A percentile compares a stretch with the other conserved stretches of the same genome.
Conservation (phyloP, 1,140 invertebrate species). For the Papilio xuthus region DNA sequence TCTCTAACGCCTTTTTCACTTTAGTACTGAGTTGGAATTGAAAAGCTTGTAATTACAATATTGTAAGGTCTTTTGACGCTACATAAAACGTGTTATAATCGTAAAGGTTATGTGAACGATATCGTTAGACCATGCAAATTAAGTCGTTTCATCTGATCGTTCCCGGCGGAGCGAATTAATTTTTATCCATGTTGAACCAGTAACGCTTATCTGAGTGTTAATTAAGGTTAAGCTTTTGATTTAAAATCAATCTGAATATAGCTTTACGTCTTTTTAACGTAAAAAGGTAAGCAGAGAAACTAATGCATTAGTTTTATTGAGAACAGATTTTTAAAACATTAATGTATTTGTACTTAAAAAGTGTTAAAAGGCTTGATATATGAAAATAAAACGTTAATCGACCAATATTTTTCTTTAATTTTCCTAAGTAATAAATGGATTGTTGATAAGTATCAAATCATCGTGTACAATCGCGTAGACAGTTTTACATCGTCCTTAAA, state of each 20-base stretch:
- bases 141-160: conserved; percentile 1
- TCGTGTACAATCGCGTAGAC: conserved; percentile 28
- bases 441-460: conserved; percentile 14
- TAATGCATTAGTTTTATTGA: not conserved
- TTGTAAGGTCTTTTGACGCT: not conserved
- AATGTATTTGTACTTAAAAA: too few species aligned
- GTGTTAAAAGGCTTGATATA: too few species aligned
- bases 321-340: too few species aligned
- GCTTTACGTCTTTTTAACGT: not conserved
- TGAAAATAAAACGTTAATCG: not conserved
- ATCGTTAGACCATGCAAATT: conserved; percentile 5
- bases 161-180: conserved; percentile 6
- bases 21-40: not conserved
- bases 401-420: not conserved
- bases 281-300: not conserved
- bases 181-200: conserved; percentile 5
- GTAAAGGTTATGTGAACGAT: conserved; percentile 4
- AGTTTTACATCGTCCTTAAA: conserved; percentile 23
- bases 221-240: conserved; percentile 10
- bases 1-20: not conserved
- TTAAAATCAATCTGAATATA: conserved; percentile 10
- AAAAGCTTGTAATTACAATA: not conserved
- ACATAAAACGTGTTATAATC: conserved; percentile 12
- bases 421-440: conserved; percentile 19
- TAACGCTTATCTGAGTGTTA: not conserved